Conservation (phyloP, 2,888 invertebrate species). For the Amaurobius ferox region DNA sequence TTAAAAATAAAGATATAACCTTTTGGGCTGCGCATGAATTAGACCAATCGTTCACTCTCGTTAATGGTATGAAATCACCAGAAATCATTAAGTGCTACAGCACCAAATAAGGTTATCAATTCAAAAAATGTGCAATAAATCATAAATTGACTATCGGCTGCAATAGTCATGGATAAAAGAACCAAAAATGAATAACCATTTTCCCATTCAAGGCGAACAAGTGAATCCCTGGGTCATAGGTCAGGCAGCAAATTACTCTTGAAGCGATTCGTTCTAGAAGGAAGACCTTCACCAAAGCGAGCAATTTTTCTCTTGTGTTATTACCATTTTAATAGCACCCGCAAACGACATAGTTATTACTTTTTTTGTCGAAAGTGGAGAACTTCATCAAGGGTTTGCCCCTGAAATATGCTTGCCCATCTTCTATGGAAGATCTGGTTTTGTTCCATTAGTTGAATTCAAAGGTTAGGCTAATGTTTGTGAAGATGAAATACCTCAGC, state of each 20-base stretch:
- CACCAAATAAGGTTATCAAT: no score
- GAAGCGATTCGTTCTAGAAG: constrained; percentile 27
- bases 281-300: constrained; percentile 30
- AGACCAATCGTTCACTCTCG: no score
- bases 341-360: constrained; percentile 3
- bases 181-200: not conserved
- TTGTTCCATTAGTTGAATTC: no score
- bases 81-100: no score
- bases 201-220: constrained; percentile 33
- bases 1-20: no score
- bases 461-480: no score
- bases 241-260: constrained; percentile 13
- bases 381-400: constrained; percentile 37
- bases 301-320: constrained; percentile 37
- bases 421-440: not conserved
- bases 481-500: no score
- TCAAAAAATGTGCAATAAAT: no score
- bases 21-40: no score
- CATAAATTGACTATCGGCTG: not conserved
- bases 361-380: constrained; percentile 18
- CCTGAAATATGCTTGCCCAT: constrained; percentile 22
- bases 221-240: constrained; percentile 19
- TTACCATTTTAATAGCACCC: constrained; percentile 19
- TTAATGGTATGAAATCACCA: no score
- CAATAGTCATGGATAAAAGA: not conserved